These are phyloP conservation scores for Cynodonichthys magdalenae DNA, from an alignment of 2,797 vertebrate species.

Conservation along the genomic window DNA sequence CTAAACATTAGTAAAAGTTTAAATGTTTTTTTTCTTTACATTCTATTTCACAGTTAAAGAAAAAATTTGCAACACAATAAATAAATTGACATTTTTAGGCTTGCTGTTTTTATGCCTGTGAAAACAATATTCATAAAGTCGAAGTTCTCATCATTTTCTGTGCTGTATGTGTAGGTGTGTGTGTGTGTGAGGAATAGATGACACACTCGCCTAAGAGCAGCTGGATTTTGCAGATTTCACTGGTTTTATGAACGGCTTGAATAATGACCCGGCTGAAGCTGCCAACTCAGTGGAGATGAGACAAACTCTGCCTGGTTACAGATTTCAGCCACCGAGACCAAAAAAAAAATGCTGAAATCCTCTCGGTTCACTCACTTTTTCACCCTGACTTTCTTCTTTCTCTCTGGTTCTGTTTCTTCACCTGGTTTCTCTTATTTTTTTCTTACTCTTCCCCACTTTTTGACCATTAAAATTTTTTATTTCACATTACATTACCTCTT, in stretches of 20 bases:
- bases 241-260: conserved; percentile 76
- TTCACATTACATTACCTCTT: neutral
- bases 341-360: conserved; percentile 8
- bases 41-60: no score
- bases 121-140: conserved; percentile 40
- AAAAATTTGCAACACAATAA: no score
- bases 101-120: conserved; percentile 13
- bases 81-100: neutral
- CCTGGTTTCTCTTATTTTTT: conserved; percentile 27
- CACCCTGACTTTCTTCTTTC: conserved; percentile 15
- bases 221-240: conserved; percentile 70
- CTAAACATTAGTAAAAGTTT: no score
- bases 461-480: neutral
- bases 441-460: neutral
- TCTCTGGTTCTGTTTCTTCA: conserved; percentile 11
- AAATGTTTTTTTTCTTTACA: no score
- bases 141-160: conserved; percentile 16
- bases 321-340: conserved; percentile 51
- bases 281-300: conserved; percentile 63
- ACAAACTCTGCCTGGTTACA: conserved; percentile 69
- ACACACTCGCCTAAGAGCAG: conserved; percentile 57
- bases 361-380: conserved; percentile 29
- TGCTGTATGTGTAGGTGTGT: conserved; percentile 10
- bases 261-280: conserved; percentile 76
- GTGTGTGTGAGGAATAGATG: conserved; percentile 14